Percentiles rank a stretch among this genome's conserved stretches.
These are phyloP conservation scores for Leuciscus idus DNA, from an alignment of 2,113 vertebrate genomes.

Conservation along the genomic window DNA sequence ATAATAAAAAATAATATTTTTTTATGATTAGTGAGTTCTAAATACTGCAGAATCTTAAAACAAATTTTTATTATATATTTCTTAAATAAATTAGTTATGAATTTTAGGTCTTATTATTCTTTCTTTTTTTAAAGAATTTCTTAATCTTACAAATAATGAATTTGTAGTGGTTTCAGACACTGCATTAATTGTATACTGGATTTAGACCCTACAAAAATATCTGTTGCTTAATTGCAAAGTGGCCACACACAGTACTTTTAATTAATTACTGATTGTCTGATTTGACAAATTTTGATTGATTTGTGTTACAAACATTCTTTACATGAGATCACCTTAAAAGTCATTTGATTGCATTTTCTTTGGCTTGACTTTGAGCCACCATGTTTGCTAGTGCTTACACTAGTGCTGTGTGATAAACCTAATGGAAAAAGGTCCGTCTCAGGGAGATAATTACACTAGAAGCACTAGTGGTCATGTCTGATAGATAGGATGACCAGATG, in stretches of 20 bases:
- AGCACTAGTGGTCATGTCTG: not conserved
- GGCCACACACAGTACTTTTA: not conserved
- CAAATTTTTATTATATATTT: no score
- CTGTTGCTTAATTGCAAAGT: not conserved
- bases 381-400: not conserved
- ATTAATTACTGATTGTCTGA: not conserved
- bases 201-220: not conserved
- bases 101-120: no score
- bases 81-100: no score
- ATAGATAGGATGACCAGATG: not conserved
- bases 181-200: not conserved
- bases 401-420: slow-evolving; percentile 24
- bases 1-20: no score
- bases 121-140: not conserved
- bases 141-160: not conserved
- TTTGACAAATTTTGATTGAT: not conserved
- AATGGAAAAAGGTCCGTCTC: slow-evolving; percentile 9
- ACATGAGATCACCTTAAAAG: not conserved
- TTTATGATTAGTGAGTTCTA: no score
- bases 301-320: not conserved
- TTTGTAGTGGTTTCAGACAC: not conserved
- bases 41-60: no score
- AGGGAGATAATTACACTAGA: slow-evolving; percentile 24
- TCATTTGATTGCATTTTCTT: not conserved
- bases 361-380: not conserved